A percentile compares a stretch with the other conserved stretches of the same genome.
These are phyloP conservation scores for Xiphorhynchus erythropygius DNA, from an alignment of 2,797 vertebrate species.

Conservation along the genomic window DNA sequence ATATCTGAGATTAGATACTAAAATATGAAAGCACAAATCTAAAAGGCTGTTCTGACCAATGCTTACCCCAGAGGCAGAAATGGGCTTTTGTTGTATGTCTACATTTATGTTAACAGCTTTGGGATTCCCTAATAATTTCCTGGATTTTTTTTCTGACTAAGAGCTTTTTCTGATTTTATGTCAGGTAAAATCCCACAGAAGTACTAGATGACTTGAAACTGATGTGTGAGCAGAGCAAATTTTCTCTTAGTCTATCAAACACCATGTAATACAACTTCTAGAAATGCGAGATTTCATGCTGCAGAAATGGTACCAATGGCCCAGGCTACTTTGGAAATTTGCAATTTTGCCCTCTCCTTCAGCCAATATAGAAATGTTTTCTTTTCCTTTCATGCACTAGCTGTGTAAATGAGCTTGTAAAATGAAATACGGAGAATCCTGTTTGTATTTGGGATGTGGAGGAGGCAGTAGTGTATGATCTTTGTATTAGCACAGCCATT, in stretches of 20 bases:
- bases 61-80: not conserved
- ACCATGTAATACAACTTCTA: not conserved
- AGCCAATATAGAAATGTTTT: not conserved
- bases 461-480: not conserved
- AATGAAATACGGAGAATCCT: not conserved
- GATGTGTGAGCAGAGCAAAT: not conserved
- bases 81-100: not conserved
- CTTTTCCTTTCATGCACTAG: not conserved
- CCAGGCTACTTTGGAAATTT: not conserved
- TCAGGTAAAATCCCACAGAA: not conserved
- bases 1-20: not conserved
- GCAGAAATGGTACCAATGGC: not conserved
- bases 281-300: not conserved
- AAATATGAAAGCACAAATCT: not conserved
- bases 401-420: not conserved
- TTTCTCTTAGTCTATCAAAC: not conserved
- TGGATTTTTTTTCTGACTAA: not conserved
- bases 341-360: not conserved
- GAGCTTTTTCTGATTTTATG: not conserved
- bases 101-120: not conserved
- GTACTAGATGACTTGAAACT: not conserved
- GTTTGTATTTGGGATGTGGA: not conserved
- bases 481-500: not conserved
- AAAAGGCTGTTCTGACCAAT: not conserved
- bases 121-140: not conserved